Evolutionary conservation across 2,888 invertebrate species (phyloP), one percentile per base, ranked within the genome.

Genomic region (Conomelus anceps): DNA sequence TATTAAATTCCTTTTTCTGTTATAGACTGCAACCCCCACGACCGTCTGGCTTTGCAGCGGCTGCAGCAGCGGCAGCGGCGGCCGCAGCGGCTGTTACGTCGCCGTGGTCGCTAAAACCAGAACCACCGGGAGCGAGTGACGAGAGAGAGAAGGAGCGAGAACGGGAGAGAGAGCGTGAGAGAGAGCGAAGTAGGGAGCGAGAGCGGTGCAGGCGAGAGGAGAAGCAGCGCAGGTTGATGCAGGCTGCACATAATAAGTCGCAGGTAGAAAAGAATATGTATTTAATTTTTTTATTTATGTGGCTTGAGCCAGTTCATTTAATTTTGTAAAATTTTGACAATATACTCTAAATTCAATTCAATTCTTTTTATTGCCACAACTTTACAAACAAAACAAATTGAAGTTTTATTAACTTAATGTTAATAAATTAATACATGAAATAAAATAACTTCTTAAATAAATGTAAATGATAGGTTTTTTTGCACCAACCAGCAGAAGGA

Each of bases 111-210:
- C 90, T 91, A 22, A 90, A 91, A 17, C 11, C 63, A 4, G 63
- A 63, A 87, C 90, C 88, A 90, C 87, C 89, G 22, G 89, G 94
- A 94, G 0, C 90, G 91, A 23, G 94, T 95, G 86, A 88, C 20
- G 86, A 88, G 22, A 94, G 94, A 17, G 93, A 93, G 88, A 94
- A 94, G 90, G 93, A 94, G 89, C 89, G 94, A 92, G 93, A 94
- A 93, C 91, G 95, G 23, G 91, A 91, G 84, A 89, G 90, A 23
- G 91, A 91, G 86, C 90, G 91, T 20, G 91, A 91, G 86, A 85
- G 91, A 85, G 91, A 91, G 88, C 92, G 95, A 89, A 94, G 94
- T 94, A 90, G 96, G 91, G 94, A 96, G 93, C 91, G 96, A 91
- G 95, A 95, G 91, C 93, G 94, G 20, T 94, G n/a, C 3, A 9